Base-by-base conservation (phyloP, 2,888 invertebrate genomes). In the Polyommatus iphigenia region DNA sequence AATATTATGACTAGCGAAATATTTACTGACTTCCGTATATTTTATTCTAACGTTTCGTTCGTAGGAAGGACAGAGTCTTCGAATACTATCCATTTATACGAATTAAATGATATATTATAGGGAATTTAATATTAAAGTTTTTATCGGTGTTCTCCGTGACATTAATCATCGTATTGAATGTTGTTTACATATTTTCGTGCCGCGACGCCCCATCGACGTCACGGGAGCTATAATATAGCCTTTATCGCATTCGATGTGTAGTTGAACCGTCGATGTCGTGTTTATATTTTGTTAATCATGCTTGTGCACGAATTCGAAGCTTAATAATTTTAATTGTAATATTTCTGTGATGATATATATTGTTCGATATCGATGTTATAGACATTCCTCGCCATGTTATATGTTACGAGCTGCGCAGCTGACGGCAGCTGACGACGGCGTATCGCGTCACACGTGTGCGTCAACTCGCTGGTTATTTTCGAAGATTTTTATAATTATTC, bases 361-460 rank as follows among this genome's bases (percentile, higher is more conserved):
- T 77, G 36, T 78, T 87, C 84, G 88, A 87, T 90, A 88, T 89
- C 84, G 85, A 88, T 87, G 88, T 89, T 90, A 85, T 90, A 90
- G 87, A 92, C 92, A 93, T 93, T 93, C 92, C 92, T 90, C 89
- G 86, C 86, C 86, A 46, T 46, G 90, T 87, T 86, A 87, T 85
- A 85, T 86, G 84, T 85, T 85, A 83, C 83, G 83, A 85, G 84
- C 88, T 86, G 85, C 83, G 83, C 83, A 81, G 83, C 82, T 85
- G 46, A 50, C 73, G 72, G 72, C 20, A 41, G 73, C 50, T 15
- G 50, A 13, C 54, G 54, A 4, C 54, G 54, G 50, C 15, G 50
- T 5, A 5, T 32, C 29, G 67, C 67, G 67, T 32, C 10, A 62
- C 20, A 62, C 67, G 67, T 1, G 67, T 6, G 5, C 13, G 67